phyloP scores from a whole-genome alignment of 2,797 vertebrate genomes.

The Acipenser oxyrinchus region DNA sequence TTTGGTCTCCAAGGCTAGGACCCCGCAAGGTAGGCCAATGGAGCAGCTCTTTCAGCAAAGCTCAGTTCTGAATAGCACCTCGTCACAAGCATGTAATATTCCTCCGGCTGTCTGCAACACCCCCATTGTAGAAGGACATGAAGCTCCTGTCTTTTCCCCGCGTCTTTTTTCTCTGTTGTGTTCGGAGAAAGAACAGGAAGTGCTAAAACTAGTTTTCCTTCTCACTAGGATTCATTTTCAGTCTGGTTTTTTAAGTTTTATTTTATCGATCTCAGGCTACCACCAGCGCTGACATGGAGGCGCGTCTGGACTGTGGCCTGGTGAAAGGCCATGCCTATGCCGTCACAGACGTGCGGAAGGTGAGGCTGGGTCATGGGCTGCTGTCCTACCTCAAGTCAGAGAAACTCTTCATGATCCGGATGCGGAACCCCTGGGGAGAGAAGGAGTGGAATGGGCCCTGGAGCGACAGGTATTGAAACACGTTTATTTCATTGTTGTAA shows the following conservation, averaged over 20 bases:
- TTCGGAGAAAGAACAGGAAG: too few relatives aligned
- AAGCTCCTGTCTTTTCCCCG: too few relatives aligned
- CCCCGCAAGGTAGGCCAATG: slow-evolving; percentile 3
- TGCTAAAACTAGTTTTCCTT: too few relatives aligned
- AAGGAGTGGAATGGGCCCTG: slow-evolving; percentile 89
- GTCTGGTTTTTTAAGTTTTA: neutral
- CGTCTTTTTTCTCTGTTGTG: too few relatives aligned
- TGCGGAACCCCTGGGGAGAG: slow-evolving; percentile 94
- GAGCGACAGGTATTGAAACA: slow-evolving; percentile 78
- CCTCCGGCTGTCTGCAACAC: too few relatives aligned
- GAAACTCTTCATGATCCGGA: slow-evolving; percentile 89
- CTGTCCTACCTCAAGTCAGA: slow-evolving; percentile 86
- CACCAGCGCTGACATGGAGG: slow-evolving; percentile 79
- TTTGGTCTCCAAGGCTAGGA: neutral
- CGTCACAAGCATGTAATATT: too few relatives aligned
- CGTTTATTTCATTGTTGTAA: too few relatives aligned
- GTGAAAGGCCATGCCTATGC: slow-evolving; percentile 94
- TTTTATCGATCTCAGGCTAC: slow-evolving; percentile 52
- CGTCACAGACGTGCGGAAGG: slow-evolving; percentile 79
- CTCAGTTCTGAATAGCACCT: neutral
- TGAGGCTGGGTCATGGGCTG: slow-evolving; percentile 81
- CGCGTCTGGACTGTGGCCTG: slow-evolving; percentile 75
- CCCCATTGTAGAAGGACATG: too few relatives aligned
- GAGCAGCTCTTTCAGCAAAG: neutral
- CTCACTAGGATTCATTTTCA: neutral